Percentiles rank a stretch among this genome's conserved stretches.
These are phyloP conservation scores for Caenorhabditis wallacei DNA, from an alignment of 2,888 invertebrate species.

Conservation along the genomic window DNA sequence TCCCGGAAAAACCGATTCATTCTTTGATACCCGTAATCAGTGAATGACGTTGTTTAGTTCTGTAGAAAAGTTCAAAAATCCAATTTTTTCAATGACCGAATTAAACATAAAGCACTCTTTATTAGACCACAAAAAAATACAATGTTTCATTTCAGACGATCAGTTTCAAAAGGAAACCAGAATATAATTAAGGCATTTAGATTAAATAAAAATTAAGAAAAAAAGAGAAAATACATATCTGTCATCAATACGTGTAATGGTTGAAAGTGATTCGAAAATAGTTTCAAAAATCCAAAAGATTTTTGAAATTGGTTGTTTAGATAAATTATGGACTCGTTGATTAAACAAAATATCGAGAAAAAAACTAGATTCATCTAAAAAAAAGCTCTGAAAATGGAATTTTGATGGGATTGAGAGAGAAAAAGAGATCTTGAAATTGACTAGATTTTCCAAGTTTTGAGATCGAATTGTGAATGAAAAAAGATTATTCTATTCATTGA, in stretches of 20 bases:
- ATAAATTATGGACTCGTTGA: constrained; percentile 1
- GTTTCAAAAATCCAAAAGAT: not conserved
- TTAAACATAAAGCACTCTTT: constrained; percentile 19
- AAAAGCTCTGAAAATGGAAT: not conserved
- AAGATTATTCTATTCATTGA: not conserved
- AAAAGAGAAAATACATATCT: no score
- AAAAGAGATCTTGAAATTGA: not conserved
- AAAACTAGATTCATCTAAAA: no score
- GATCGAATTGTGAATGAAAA: constrained; percentile 5
- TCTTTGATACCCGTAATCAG: not conserved
- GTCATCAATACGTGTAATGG: constrained; percentile 24
- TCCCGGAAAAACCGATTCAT: no score
- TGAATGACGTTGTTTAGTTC: constrained; percentile 4
- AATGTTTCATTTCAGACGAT: not conserved
- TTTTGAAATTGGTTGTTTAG: not conserved
- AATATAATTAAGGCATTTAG: constrained; percentile 9
- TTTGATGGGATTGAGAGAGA: not conserved
- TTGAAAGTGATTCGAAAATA: constrained; percentile 19
- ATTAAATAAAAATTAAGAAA: not conserved
- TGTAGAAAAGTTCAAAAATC: no score
- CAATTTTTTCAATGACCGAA: no score
- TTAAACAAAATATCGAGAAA: not conserved
- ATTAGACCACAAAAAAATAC: constrained; percentile 23
- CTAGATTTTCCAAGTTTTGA: no score
- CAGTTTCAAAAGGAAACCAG: constrained; percentile 6